Conservation (phyloP, 2,113 vertebrate species). For the Pterocles burchelli region DNA sequence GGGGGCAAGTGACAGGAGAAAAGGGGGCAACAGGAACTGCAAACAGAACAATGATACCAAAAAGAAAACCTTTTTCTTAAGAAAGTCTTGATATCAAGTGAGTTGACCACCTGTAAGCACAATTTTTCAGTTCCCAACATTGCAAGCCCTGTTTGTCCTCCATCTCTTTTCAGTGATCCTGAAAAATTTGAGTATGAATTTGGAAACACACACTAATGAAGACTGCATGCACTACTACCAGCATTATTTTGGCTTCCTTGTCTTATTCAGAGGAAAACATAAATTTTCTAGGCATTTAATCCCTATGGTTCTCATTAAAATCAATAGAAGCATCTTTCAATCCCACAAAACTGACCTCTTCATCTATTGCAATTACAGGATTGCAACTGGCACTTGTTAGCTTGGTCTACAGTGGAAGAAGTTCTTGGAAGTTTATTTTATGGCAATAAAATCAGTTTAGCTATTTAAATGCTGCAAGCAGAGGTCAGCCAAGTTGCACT, state of each 20-base stretch:
- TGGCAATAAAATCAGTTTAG: constrained; percentile 15
- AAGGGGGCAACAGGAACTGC: not conserved
- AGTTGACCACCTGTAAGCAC: not conserved
- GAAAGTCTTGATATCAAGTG: not conserved
- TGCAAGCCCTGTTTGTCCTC: not conserved
- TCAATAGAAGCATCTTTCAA: not conserved
- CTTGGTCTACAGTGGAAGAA: not conserved
- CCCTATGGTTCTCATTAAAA: not conserved
- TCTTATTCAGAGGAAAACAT: not conserved
- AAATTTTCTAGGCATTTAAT: not conserved
- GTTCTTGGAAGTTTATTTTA: constrained; percentile 54
- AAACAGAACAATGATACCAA: not conserved
- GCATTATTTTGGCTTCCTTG: not conserved
- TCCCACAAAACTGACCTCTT: not conserved
- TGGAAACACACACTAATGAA: not conserved
- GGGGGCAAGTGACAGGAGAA: not conserved
- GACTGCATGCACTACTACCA: rapidly evolving
- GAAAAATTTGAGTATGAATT: not conserved
- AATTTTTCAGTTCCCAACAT: not conserved
- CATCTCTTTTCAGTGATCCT: not conserved
- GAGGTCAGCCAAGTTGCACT: constrained; percentile 55
- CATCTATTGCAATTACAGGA: not conserved
- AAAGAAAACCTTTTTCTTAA: not conserved
- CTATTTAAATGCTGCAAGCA: constrained; percentile 29
- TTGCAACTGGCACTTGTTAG: not conserved